Conservation (phyloP, 2,797 vertebrate species). For the Sandelia bainsii region DNA sequence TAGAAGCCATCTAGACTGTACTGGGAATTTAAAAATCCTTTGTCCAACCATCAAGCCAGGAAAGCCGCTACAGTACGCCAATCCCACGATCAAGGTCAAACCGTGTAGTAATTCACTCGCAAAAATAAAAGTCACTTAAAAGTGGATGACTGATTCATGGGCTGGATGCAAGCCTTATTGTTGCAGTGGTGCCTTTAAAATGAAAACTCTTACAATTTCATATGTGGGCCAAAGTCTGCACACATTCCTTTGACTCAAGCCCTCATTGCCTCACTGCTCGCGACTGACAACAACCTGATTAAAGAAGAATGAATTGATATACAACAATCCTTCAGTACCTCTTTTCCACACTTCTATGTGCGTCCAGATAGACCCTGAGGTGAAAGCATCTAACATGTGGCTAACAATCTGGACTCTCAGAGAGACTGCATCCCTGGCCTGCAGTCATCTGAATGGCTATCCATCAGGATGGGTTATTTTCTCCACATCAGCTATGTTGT, state of each 20-base stretch:
- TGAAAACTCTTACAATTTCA: slow-evolving; percentile 12
- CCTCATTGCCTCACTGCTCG: background rate
- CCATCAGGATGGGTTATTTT: slow-evolving; percentile 51
- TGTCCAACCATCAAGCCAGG: slow-evolving; percentile 9
- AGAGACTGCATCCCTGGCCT: slow-evolving; percentile 35
- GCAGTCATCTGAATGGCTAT: slow-evolving; percentile 41
- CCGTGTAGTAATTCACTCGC: slow-evolving; percentile 16
- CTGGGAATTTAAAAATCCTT: slow-evolving; percentile 29
- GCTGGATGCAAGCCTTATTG: slow-evolving; percentile 5
- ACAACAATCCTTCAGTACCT: slow-evolving; percentile 25
- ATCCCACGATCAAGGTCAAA: slow-evolving; percentile 9
- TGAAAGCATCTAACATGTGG: slow-evolving; percentile 45
- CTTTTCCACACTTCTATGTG: slow-evolving; percentile 13
- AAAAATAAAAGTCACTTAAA: slow-evolving; percentile 2
- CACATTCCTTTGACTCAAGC: slow-evolving; percentile 4
- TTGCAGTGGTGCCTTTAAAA: background rate
- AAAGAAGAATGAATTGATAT: slow-evolving; percentile 47
- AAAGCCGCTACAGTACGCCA: background rate
- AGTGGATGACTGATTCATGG: background rate
- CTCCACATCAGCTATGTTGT: slow-evolving; percentile 31
- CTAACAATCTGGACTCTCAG: slow-evolving; percentile 34
- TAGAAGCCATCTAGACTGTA: slow-evolving; percentile 9
- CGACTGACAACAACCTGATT: slow-evolving; percentile 18
- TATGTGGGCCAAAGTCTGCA: slow-evolving; percentile 1
- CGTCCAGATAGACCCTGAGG: slow-evolving; percentile 25